These are phyloP conservation scores for Oncorhynchus mykiss DNA, from an alignment of 2,113 vertebrate species.

Conservation along the genomic window DNA sequence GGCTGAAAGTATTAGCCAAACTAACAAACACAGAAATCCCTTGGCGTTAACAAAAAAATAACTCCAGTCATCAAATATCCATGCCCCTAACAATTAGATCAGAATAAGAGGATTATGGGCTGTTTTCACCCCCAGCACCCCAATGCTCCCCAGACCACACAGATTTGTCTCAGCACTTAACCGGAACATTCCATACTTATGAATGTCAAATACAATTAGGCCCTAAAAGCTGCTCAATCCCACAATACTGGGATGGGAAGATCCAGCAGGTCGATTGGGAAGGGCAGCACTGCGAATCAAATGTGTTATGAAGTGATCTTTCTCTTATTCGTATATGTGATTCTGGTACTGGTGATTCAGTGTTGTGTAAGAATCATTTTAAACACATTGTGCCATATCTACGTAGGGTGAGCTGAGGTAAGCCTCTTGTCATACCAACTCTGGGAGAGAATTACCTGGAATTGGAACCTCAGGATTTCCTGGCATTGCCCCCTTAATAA, in stretches of 20 bases:
- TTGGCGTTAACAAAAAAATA: neutral
- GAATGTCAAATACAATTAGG: conserved; percentile 45
- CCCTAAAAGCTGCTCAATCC: neutral
- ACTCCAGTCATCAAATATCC: conserved; percentile 15
- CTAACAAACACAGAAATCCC: neutral
- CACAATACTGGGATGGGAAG: conserved; percentile 8
- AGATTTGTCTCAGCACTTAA: conserved; percentile 33
- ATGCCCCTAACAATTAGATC: conserved; percentile 13
- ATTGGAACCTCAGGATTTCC: no score
- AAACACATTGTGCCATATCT: no score
- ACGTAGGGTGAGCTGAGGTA: no score
- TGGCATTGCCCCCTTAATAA: no score
- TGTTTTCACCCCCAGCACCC: conserved; percentile 1
- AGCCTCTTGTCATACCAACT: no score
- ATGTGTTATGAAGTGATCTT: neutral
- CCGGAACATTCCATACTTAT: conserved; percentile 44
- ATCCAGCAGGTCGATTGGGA: neutral
- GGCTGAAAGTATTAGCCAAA: neutral
- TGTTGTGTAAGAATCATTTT: no score
- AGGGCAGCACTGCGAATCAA: neutral
- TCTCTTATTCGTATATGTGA: neutral
- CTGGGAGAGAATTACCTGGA: no score
- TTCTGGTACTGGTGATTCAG: neutral
- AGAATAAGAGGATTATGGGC: conserved; percentile 40
- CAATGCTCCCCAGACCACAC: conserved; percentile 28